Percentiles rank a stretch among this genome's conserved stretches.
These are phyloP conservation scores for Saturnia japonica DNA, from an alignment of 2,888 invertebrate species.

Conservation along the genomic window DNA sequence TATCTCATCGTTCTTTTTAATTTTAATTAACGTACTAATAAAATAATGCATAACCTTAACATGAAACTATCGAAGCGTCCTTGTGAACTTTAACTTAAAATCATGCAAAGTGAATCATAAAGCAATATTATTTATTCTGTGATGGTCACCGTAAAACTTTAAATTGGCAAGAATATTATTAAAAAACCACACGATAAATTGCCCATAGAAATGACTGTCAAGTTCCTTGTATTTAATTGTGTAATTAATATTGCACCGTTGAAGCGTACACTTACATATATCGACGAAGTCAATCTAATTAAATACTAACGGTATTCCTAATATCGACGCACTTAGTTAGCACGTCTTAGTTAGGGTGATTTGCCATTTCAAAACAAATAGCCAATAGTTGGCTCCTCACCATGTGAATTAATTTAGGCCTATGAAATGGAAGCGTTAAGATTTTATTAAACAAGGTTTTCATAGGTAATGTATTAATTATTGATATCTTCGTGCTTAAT, in stretches of 20 bases:
- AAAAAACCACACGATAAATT: neutral
- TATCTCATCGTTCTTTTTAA: no score
- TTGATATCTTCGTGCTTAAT: no score
- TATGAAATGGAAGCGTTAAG: no score
- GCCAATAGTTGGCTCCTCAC: no score
- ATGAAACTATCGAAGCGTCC: neutral
- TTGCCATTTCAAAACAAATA: slow-evolving; percentile 10
- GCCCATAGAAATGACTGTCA: neutral
- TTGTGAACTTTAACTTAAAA: neutral
- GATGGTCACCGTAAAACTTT: neutral
- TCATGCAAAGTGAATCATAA: no score
- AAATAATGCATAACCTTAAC: no score
- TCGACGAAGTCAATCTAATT: neutral
- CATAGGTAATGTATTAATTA: no score
- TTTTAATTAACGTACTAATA: no score
- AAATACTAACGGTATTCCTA: neutral
- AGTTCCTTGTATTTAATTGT: neutral
- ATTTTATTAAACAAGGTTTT: no score
- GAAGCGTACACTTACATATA: neutral
- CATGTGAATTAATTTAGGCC: no score
- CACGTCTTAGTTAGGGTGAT: neutral
- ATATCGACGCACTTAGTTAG: neutral
- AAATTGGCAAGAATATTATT: neutral
- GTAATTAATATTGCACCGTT: neutral
- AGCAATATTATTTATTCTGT: no score